A percentile compares a stretch with the other conserved stretches of the same genome.
These are phyloP conservation scores for Amia ocellicauda DNA, from an alignment of 2,113 vertebrate genomes.

Conservation along the genomic window DNA sequence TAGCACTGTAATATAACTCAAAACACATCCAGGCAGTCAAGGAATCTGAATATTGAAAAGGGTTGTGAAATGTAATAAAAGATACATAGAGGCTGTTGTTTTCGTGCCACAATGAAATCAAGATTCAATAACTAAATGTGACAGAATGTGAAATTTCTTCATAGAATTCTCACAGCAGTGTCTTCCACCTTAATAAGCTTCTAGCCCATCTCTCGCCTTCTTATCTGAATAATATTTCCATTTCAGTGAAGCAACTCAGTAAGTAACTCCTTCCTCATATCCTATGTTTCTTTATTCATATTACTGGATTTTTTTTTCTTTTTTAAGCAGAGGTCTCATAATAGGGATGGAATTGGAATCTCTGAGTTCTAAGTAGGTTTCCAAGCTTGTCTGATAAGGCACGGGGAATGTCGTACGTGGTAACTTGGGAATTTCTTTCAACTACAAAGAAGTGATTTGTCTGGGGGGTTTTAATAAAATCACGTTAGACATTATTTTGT, in stretches of 20 bases:
- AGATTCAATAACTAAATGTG: slow-evolving; percentile 1
- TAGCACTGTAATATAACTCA: background rate
- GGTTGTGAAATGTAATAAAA: slow-evolving; percentile 4
- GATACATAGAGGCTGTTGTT: slow-evolving; percentile 5
- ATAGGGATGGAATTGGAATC: background rate
- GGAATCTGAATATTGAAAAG: background rate
- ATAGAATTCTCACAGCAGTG: slow-evolving; percentile 2
- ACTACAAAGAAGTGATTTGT: no score
- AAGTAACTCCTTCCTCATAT: background rate
- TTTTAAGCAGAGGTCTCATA: background rate
- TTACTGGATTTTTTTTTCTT: background rate
- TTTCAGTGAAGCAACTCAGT: background rate
- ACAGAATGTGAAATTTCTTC: background rate
- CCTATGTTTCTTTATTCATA: background rate
- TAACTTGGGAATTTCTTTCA: background rate
- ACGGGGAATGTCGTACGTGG: background rate
- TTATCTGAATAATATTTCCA: slow-evolving; percentile 3
- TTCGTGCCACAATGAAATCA: background rate
- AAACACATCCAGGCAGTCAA: background rate
- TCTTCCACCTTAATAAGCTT: background rate
- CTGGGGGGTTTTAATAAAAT: no score
- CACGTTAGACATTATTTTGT: no score
- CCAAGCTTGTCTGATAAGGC: background rate
- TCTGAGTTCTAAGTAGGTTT: background rate
- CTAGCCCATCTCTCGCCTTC: background rate